These are phyloP conservation scores for Rhinichthys osculus DNA, from an alignment of 2,797 vertebrate species.

Conservation along the genomic window DNA sequence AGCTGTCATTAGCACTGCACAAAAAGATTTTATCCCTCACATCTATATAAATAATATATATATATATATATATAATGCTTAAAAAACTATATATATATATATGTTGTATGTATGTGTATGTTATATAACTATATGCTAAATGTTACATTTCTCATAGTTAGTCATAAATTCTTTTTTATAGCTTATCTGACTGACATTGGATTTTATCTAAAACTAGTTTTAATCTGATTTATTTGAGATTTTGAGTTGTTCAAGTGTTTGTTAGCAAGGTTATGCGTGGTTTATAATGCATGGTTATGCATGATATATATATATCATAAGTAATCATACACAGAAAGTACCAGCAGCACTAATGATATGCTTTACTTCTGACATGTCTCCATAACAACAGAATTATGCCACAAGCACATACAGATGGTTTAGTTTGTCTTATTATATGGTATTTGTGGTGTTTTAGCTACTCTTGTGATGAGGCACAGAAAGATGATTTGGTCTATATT, in stretches of 20 bases:
- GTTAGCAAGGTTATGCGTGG: not conserved
- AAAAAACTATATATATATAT: not conserved
- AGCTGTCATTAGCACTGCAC: not conserved
- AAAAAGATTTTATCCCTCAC: not conserved
- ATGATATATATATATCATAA: not conserved
- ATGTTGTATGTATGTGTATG: too few relatives aligned
- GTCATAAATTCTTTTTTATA: not conserved
- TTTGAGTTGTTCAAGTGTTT: not conserved
- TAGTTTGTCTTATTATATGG: not conserved
- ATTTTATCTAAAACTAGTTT: not conserved
- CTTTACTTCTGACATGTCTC: not conserved
- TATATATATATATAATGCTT: not conserved
- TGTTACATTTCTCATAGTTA: not conserved
- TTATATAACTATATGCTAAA: too few relatives aligned
- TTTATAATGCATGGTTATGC: not conserved
- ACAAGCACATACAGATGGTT: not conserved
- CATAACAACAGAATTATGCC: not conserved
- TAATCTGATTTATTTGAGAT: not conserved
- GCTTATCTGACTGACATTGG: not conserved
- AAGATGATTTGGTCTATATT: not conserved
- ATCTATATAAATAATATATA: not conserved
- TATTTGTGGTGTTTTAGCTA: not conserved
- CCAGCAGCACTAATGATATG: not conserved
- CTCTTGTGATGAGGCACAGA: not conserved
- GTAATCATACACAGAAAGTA: not conserved